A percentile compares a stretch with the other conserved stretches of the same genome.
Evolutionary conservation across 1,140 invertebrate genomes (phyloP).

Genomic region (Anagrus nilaparvatae): DNA sequence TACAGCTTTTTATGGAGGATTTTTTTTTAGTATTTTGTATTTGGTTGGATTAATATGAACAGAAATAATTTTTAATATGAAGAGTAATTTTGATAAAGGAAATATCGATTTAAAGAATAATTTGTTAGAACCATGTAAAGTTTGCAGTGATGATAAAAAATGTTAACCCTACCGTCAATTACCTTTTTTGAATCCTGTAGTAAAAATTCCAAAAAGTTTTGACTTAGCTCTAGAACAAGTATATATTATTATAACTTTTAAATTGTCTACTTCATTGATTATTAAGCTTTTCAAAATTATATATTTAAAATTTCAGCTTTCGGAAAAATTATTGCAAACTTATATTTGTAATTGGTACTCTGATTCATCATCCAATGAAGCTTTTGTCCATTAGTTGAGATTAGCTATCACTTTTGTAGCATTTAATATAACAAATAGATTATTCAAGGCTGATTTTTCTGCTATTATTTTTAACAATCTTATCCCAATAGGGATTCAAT

Average conservation of each 20-base stretch:
- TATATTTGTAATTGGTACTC: conserved; percentile 64
- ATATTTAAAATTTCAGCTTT: conserved; percentile 26
- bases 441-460: conserved; percentile 53
- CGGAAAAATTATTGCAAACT: conserved; percentile 28
- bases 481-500: conserved; percentile 50
- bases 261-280: background rate
- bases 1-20: conserved; percentile 24
- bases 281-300: conserved; percentile 11
- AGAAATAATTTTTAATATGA: conserved; percentile 18
- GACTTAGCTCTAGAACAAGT: conserved; percentile 31
- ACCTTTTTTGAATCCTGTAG: conserved; percentile 26
- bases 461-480: conserved; percentile 53
- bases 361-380: conserved; percentile 57
- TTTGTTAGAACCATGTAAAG: conserved; percentile 20
- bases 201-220: conserved; percentile 33
- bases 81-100: conserved; percentile 18
- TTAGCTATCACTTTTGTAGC: conserved; percentile 59
- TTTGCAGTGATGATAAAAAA: conserved; percentile 31
- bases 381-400: conserved; percentile 64
- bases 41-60: conserved; percentile 22
- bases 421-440: conserved; percentile 53
- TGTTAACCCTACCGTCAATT: conserved; percentile 33
- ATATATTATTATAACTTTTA: conserved; percentile 4
- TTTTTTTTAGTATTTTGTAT: conserved; percentile 21
- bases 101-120: conserved; percentile 15